phyloP scores from a whole-genome alignment of 2,113 vertebrate genomes.

The Heterotilapia buettikoferi region DNA sequence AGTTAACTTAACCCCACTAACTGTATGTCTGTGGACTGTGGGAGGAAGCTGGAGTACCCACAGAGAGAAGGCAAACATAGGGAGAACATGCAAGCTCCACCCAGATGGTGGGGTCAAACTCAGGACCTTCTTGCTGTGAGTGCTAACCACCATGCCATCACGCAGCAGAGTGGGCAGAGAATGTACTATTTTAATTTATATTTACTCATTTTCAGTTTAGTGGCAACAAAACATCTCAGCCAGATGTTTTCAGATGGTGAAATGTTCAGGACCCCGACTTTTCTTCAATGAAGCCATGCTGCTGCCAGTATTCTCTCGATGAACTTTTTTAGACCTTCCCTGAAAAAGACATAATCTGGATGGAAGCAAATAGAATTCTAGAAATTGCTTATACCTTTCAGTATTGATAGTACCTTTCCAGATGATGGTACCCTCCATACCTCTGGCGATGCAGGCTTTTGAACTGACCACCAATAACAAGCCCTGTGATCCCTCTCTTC shows the following conservation, averaged over 20 bases:
- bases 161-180: neutral
- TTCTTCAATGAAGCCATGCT: neutral
- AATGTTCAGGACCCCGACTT: neutral
- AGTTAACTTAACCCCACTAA: neutral
- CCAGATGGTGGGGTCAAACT: neutral
- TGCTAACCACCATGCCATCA: neutral
- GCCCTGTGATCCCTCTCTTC: accelerated
- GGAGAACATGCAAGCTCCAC: neutral
- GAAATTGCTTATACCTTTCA: neutral
- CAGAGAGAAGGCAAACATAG: neutral
- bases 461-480: neutral
- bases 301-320: neutral
- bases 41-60: neutral
- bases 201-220: neutral
- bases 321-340: neutral
- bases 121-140: neutral
- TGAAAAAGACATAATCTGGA: accelerated
- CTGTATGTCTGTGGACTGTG: neutral
- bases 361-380: neutral
- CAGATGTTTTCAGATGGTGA: neutral
- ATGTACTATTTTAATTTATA: neutral
- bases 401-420: neutral
- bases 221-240: neutral
- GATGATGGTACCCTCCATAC: neutral
- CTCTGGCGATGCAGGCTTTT: neutral